These are phyloP conservation scores for Limnodromus scolopaceus DNA, from an alignment of 2,797 vertebrate genomes.

Conservation along the genomic window DNA sequence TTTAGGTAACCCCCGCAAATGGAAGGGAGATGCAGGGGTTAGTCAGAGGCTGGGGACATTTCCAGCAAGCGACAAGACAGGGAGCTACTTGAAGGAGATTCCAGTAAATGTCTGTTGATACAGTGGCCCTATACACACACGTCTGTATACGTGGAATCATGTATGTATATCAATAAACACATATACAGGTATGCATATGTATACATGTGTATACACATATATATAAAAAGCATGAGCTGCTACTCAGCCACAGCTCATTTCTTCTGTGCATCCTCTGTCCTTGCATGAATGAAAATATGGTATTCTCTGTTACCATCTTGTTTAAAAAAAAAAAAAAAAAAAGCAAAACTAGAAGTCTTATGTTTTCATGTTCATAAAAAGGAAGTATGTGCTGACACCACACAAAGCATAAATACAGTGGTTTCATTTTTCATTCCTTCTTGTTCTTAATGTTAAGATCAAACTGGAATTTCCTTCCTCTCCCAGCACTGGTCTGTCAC, in stretches of 20 bases:
- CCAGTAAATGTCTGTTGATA: background rate
- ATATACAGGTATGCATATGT: background rate
- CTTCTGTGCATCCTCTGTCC: background rate
- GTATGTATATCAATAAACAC: background rate
- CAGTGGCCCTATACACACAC: fast-evolving
- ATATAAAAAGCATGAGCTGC: background rate
- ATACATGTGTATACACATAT: no score
- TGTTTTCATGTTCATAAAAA: background rate
- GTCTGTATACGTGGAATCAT: background rate
- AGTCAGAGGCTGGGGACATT: background rate
- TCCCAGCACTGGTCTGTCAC: background rate
- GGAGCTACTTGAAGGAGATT: background rate
- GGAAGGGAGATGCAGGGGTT: background rate
- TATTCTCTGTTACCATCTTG: background rate
- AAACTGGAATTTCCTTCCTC: conserved; percentile 37
- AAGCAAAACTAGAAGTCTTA: background rate
- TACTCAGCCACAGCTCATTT: background rate
- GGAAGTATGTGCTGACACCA: background rate
- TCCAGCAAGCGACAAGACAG: background rate
- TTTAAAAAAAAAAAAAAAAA: background rate
- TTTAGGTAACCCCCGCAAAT: background rate
- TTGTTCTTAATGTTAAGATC: background rate
- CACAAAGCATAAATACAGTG: background rate
- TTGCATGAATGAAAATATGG: background rate
- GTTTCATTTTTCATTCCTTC: conserved; percentile 58